Percentiles rank a stretch among this genome's conserved stretches.
Conservation (phyloP, 2,888 invertebrate species). For the Phyllotreta striolata region DNA sequence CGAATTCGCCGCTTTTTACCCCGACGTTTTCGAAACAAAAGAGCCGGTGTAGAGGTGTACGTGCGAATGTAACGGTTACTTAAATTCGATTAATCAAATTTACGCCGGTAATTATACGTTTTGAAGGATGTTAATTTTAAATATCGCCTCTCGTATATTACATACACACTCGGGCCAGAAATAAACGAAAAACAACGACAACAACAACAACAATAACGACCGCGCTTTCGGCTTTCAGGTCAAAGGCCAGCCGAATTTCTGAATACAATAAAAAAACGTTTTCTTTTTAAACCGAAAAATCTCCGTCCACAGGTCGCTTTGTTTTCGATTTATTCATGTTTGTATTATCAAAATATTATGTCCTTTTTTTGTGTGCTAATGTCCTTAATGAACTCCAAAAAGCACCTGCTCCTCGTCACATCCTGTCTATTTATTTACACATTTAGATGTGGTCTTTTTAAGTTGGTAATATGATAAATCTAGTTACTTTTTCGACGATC, state of each 20-base stretch:
- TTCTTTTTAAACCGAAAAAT: slow-evolving; percentile 7
- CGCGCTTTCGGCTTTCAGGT: slow-evolving; percentile 21
- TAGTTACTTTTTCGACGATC: neutral
- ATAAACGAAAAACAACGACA: neutral
- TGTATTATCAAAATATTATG: slow-evolving; percentile 29
- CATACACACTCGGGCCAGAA: neutral
- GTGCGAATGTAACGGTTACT: too few relatives aligned
- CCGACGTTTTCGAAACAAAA: too few relatives aligned
- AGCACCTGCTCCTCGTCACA: slow-evolving; percentile 33
- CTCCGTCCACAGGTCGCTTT: slow-evolving; percentile 20
- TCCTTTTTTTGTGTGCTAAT: slow-evolving; percentile 34
- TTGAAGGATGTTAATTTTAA: too few relatives aligned
- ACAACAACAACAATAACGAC: neutral
- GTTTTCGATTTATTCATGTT: slow-evolving; percentile 34
- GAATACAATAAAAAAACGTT: slow-evolving; percentile 23
- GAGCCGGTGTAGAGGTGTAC: too few relatives aligned
- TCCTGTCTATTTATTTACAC: slow-evolving; percentile 26
- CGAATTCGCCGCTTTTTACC: too few relatives aligned
- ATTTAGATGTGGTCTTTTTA: slow-evolving; percentile 19
- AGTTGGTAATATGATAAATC: slow-evolving; percentile 7
- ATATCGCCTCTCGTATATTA: neutral
- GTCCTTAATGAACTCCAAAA: slow-evolving; percentile 28
- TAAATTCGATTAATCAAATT: too few relatives aligned
- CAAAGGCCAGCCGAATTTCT: slow-evolving; percentile 23
- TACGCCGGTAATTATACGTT: too few relatives aligned